Evolutionary conservation across 2,797 vertebrate genomes (phyloP).

Genomic region (Spinibarbus caldwelli): DNA sequence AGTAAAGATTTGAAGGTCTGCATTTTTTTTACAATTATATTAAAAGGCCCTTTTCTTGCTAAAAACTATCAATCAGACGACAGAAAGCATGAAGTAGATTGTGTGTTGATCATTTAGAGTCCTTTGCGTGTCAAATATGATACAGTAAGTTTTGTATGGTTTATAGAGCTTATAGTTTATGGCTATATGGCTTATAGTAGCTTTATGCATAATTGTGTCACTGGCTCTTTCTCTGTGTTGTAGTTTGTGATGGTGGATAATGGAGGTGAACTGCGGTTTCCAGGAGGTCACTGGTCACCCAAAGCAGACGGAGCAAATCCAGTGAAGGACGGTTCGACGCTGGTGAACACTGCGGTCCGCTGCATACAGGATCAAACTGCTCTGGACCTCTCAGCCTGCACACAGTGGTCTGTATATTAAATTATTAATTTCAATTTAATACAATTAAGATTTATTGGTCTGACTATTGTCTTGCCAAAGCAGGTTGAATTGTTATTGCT

Average conservation of each 20-base stretch:
- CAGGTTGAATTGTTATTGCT: too few relatives aligned
- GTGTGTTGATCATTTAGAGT: neutral
- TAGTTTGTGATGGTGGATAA: conserved; percentile 68
- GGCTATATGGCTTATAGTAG: neutral
- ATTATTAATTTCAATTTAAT: neutral
- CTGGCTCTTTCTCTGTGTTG: conserved; percentile 14
- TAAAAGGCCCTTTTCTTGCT: too few relatives aligned
- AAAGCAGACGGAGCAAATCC: conserved; percentile 67
- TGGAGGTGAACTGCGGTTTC: conserved; percentile 63
- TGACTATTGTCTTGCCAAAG: neutral
- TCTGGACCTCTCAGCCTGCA: conserved; percentile 73
- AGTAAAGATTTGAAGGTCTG: too few relatives aligned
- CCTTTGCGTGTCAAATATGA: neutral
- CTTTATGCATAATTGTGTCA: neutral
- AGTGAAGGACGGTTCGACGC: conserved; percentile 64
- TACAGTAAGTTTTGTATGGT: neutral
- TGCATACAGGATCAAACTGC: conserved; percentile 73
- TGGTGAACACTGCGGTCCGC: conserved; percentile 73
- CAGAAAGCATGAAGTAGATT: neutral
- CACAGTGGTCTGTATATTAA: conserved; percentile 70
- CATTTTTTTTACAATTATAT: too few relatives aligned
- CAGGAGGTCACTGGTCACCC: conserved; percentile 66
- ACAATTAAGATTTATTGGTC: neutral
- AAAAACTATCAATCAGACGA: too few relatives aligned
- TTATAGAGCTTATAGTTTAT: too few relatives aligned